phyloP scores from a whole-genome alignment of 2,888 invertebrate species.

The Aquatica leii region DNA sequence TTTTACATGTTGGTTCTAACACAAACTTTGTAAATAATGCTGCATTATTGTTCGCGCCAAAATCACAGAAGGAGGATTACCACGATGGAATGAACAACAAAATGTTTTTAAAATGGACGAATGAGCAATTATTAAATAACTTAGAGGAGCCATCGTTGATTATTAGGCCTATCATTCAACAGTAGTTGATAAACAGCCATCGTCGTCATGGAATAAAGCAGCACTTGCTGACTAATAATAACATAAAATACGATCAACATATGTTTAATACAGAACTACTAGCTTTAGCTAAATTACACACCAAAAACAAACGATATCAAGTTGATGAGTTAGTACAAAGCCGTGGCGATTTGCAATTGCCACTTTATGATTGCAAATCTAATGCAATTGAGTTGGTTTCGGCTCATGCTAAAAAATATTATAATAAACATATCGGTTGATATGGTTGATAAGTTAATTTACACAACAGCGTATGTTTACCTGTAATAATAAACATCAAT shows the following conservation, averaged over 20 bases:
- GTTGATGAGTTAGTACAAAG: background rate
- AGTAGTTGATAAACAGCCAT: conserved; percentile 14
- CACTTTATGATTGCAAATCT: background rate
- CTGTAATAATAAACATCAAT: too few species aligned
- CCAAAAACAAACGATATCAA: background rate
- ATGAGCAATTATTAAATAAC: conserved; percentile 53
- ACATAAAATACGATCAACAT: background rate
- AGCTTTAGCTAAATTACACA: background rate
- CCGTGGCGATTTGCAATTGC: background rate
- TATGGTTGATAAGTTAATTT: background rate
- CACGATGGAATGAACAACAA: conserved; percentile 63
- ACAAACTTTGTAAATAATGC: conserved; percentile 21
- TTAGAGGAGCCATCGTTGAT: conserved; percentile 18
- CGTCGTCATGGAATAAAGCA: background rate
- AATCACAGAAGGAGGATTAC: too few species aligned
- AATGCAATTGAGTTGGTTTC: background rate
- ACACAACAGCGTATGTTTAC: too few species aligned
- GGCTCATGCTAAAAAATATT: background rate
- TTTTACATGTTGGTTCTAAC: conserved; percentile 27
- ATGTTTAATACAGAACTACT: background rate
- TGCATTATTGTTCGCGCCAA: conserved; percentile 1
- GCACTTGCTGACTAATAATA: background rate
- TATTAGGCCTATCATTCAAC: conserved; percentile 21
- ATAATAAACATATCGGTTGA: conserved; percentile 4
- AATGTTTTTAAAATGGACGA: conserved; percentile 63